phyloP scores from a whole-genome alignment of 2,888 invertebrate genomes.

The Liopterus haemorrhoidalis region DNA sequence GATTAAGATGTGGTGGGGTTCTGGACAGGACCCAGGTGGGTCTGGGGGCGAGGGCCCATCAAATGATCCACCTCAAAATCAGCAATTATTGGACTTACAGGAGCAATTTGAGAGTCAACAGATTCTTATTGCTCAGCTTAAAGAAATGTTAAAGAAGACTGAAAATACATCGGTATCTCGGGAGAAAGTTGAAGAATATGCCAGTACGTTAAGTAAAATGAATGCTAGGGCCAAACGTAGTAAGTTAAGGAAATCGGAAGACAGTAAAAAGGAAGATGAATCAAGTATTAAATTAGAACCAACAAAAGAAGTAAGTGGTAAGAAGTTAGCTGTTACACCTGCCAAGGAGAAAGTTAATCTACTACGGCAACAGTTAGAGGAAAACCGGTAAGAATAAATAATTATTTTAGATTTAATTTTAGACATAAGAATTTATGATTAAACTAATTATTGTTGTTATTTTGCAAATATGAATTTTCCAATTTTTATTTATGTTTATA shows the following conservation, averaged over 20 bases:
- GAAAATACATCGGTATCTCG: constrained; percentile 43
- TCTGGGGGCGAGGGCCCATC: constrained; percentile 35
- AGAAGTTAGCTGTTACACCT: constrained; percentile 40
- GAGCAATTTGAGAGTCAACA: constrained; percentile 45
- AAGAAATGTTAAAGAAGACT: constrained; percentile 44
- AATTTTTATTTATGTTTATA: no score
- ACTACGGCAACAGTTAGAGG: constrained; percentile 50
- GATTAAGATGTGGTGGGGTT: constrained; percentile 42
- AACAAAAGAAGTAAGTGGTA: constrained; percentile 10
- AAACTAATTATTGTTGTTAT: no score
- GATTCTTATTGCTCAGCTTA: constrained; percentile 43
- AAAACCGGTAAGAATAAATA: constrained; percentile 45
- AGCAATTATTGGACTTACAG: constrained; percentile 41
- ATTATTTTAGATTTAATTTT: neutral
- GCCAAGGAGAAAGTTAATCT: constrained; percentile 51
- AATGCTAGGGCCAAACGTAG: constrained; percentile 40
- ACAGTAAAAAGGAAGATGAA: constrained; percentile 22
- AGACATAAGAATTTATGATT: constrained; percentile 7
- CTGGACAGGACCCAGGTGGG: constrained; percentile 37
- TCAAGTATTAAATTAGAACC: constrained; percentile 10
- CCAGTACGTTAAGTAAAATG: constrained; percentile 43
- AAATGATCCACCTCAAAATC: constrained; percentile 29
- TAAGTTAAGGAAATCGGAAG: constrained; percentile 33
- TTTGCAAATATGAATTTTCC: no score
- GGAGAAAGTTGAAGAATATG: constrained; percentile 46